Evolutionary conservation across 2,113 vertebrate species (phyloP).

Genomic region (Accipiter virgatus): DNA sequence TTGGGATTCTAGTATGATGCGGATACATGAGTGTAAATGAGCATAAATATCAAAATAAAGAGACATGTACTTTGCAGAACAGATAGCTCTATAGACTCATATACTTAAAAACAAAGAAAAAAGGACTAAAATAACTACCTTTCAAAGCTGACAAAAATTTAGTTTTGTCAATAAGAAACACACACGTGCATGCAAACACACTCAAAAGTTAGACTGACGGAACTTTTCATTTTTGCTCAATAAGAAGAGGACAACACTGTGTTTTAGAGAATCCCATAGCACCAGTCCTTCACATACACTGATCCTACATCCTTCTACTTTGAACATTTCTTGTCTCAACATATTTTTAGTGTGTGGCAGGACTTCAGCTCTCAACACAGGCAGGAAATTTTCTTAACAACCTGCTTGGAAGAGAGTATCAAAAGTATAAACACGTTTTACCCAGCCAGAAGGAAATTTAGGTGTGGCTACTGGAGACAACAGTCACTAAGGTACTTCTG

Average conservation of each 20-base stretch:
- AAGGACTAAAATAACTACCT: not conserved
- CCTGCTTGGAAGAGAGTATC: not conserved
- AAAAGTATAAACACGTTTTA: not conserved
- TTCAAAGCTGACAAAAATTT: not conserved
- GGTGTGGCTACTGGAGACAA: not conserved
- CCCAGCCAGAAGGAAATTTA: not conserved
- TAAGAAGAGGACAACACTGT: not conserved
- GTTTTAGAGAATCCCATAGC: not conserved
- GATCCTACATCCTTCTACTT: not conserved
- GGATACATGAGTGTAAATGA: not conserved
- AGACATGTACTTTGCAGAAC: not conserved
- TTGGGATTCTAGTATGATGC: not conserved
- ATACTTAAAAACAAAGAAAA: not conserved
- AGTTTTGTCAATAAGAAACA: not conserved
- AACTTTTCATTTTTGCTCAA: not conserved
- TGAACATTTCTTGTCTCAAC: not conserved
- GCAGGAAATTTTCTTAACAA: not conserved
- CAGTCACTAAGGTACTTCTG: not conserved
- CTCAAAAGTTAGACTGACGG: not conserved
- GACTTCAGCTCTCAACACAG: not conserved
- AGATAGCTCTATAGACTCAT: not conserved
- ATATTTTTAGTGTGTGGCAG: not conserved
- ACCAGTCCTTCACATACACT: not conserved
- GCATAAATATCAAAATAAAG: not conserved
- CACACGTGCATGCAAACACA: not conserved